Evolutionary conservation across 2,113 vertebrate species (phyloP).

Genomic region (Bubo scandiacus): DNA sequence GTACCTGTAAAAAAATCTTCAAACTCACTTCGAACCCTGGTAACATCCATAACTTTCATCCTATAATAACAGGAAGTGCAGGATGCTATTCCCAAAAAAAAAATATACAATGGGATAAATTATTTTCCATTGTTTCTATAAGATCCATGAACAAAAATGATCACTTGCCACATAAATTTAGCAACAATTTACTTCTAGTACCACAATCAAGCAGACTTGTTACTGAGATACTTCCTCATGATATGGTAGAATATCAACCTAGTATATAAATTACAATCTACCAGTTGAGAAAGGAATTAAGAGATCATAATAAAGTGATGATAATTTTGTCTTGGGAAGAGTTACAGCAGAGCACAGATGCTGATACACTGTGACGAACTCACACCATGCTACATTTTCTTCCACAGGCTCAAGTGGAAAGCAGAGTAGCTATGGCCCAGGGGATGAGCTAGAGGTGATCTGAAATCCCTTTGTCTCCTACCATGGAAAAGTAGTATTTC

Average conservation of each 20-base stretch:
- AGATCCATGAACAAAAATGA: background rate
- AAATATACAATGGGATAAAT: background rate
- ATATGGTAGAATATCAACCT: background rate
- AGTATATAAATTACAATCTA: background rate
- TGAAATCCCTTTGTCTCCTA: background rate
- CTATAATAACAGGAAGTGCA: background rate
- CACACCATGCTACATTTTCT: background rate
- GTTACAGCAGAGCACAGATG: background rate
- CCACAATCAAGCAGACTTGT: background rate
- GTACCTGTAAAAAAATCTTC: fast-evolving
- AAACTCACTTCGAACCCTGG: fast-evolving
- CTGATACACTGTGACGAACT: fast-evolving
- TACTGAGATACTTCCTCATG: background rate
- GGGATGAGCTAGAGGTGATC: background rate
- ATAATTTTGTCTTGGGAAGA: background rate
- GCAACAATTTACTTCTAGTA: background rate
- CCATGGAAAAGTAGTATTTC: background rate
- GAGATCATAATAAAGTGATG: background rate
- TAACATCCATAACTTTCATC: background rate
- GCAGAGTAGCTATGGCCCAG: background rate
- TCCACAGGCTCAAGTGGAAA: background rate
- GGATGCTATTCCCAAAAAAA: background rate
- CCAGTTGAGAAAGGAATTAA: background rate
- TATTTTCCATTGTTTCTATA: background rate
- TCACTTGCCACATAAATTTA: background rate